These are phyloP conservation scores for Entomobrya multifasciata DNA, from an alignment of 2,888 invertebrate genomes.

Conservation along the genomic window DNA sequence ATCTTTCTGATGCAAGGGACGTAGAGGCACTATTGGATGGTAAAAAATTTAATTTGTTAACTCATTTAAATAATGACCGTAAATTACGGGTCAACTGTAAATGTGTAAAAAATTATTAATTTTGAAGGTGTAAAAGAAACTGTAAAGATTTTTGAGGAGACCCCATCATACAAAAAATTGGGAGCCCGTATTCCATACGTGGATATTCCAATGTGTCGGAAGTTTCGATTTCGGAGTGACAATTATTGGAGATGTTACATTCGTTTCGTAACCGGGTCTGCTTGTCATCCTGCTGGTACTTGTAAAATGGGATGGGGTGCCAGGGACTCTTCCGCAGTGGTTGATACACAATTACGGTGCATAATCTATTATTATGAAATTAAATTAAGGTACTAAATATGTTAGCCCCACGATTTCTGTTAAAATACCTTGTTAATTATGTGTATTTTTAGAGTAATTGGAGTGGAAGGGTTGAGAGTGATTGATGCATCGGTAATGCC, in stretches of 20 bases:
- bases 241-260: constrained; percentile 44
- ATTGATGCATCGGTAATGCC: constrained; percentile 42
- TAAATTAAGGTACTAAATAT: no score
- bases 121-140: no score
- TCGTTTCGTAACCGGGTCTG: background rate
- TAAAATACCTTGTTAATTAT: background rate
- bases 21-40: constrained; percentile 17
- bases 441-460: constrained; percentile 8
- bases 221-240: background rate
- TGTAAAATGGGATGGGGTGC: constrained; percentile 52
- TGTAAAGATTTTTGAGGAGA: background rate
- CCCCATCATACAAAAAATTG: constrained; percentile 12
- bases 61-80: no score
- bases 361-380: no score
- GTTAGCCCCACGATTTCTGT: no score
- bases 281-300: constrained; percentile 33
- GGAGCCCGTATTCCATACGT: background rate
- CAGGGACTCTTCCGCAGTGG: constrained; percentile 43
- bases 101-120: background rate
- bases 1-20: background rate
- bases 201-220: background rate
- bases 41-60: background rate
- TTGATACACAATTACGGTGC: no score
- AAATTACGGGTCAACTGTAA: no score
- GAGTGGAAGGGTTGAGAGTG: constrained; percentile 7